Evolutionary conservation across 2,113 vertebrate species (phyloP).

Genomic region (Rhinolophus ferrumequinum): DNA sequence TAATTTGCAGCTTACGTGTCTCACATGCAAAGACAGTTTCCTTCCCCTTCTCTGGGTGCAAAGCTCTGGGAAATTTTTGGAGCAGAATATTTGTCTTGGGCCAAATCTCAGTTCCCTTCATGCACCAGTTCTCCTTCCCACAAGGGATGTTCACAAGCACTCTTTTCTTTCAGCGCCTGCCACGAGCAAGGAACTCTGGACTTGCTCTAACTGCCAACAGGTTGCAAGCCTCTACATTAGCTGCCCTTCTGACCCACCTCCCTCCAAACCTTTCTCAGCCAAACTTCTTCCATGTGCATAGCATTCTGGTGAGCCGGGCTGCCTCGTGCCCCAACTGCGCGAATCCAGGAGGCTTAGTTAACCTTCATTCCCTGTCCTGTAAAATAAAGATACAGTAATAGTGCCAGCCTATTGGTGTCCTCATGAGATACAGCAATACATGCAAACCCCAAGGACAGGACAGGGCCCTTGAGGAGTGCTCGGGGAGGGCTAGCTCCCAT

Average conservation of each 20-base stretch:
- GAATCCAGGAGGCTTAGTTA: neutral
- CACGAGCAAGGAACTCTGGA: neutral
- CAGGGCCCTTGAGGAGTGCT: neutral
- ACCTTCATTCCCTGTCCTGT: neutral
- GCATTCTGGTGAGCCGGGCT: neutral
- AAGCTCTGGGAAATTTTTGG: neutral
- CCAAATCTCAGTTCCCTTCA: neutral
- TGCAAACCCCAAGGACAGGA: neutral
- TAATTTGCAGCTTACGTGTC: no score
- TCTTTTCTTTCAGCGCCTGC: neutral
- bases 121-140: neutral
- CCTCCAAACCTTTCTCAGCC: neutral
- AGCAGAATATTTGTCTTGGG: neutral
- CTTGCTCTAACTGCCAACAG: neutral
- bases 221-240: fast-evolving
- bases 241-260: neutral
- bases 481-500: no score
- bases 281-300: neutral
- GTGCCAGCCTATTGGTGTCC: neutral
- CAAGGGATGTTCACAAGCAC: fast-evolving
- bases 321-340: neutral
- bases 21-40: neutral
- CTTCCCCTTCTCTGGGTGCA: neutral
- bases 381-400: neutral
- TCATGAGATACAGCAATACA: neutral